Conservation (phyloP, 2,797 vertebrate genomes). For the Prionace glauca region DNA sequence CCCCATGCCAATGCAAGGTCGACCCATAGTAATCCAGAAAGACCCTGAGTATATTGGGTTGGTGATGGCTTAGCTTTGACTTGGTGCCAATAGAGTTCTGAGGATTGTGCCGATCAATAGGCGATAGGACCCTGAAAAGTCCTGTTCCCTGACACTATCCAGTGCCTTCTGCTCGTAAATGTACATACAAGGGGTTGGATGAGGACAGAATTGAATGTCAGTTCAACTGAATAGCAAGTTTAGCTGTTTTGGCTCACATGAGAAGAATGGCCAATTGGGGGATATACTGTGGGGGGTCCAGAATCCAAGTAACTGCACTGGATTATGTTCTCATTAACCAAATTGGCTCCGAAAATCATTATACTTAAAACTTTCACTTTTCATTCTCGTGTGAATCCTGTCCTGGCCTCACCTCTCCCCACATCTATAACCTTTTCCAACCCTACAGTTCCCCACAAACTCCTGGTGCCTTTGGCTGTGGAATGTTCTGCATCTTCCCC, state of each 20-base stretch:
- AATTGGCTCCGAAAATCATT: not conserved
- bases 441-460: not conserved
- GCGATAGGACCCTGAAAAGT: not conserved
- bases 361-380: not conserved
- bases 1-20: not conserved
- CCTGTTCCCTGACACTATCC: not conserved
- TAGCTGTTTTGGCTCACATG: too few relatives aligned
- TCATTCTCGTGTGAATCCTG: not conserved
- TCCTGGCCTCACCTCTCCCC: not conserved
- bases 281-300: not conserved
- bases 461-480: not conserved
- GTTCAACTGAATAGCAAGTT: not conserved
- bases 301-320: not conserved
- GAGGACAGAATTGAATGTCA: not conserved
- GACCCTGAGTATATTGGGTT: not conserved
- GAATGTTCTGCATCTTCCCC: not conserved
- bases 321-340: not conserved
- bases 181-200: too few relatives aligned
- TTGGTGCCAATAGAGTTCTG: not conserved
- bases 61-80: not conserved
- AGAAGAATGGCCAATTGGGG: not conserved
- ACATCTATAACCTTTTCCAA: not conserved
- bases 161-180: not conserved
- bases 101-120: not conserved
- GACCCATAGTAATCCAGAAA: not conserved